Percentiles rank a stretch among this genome's conserved stretches.
phyloP scores from a whole-genome alignment of 2,113 vertebrate genomes.

The Isichthys henryi region DNA sequence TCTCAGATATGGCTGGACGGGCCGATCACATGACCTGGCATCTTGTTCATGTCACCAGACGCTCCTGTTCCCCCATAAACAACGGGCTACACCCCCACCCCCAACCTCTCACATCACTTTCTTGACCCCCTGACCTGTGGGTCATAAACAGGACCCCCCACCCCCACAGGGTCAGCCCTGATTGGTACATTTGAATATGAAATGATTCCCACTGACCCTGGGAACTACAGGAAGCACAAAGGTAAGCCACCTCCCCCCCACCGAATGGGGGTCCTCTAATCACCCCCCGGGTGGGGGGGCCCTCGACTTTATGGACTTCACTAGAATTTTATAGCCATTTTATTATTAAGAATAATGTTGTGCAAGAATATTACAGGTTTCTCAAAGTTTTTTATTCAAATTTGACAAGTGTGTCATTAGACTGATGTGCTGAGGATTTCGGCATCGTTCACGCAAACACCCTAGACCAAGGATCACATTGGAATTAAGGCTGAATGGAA shows the following conservation, averaged over 20 bases:
- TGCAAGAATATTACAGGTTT: neutral
- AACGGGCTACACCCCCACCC: conserved; percentile 34
- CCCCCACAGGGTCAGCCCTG: conserved; percentile 38
- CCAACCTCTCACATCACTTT: conserved; percentile 67
- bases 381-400: neutral
- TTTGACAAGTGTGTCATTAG: neutral
- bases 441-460: neutral
- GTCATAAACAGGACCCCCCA: conserved; percentile 60
- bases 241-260: conserved; percentile 44
- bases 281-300: neutral
- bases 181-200: conserved; percentile 76
- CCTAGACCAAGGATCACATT: neutral
- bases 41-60: neutral
- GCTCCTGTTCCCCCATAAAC: conserved; percentile 40
- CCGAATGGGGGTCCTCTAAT: neutral
- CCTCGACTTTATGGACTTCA: neutral
- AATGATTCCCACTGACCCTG: conserved; percentile 60
- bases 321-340: neutral
- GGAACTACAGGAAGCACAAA: conserved; percentile 59
- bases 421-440: neutral
- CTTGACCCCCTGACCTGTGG: conserved; percentile 63
- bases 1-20: neutral
- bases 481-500: neutral
- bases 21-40: neutral
- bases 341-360: neutral